Conservation (phyloP, 2,113 vertebrate species). For the Nothocercus nigrocapillus region DNA sequence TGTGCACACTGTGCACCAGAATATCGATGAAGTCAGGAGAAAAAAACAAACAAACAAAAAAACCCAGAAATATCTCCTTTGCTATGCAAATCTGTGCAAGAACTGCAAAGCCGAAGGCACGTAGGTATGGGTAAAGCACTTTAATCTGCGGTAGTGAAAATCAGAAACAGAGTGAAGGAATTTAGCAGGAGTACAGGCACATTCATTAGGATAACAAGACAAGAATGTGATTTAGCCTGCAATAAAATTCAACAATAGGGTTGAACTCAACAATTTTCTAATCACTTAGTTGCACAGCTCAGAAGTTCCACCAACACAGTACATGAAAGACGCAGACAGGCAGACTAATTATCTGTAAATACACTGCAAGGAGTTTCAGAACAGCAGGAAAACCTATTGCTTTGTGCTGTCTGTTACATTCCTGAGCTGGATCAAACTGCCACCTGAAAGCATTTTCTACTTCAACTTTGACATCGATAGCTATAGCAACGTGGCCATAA, state of each 20-base stretch:
- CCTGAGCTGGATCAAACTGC: neutral
- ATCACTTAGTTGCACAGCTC: neutral
- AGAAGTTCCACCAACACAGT: neutral
- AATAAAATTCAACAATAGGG: neutral
- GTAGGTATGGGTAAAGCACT: slow-evolving; percentile 61
- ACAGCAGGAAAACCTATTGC: neutral
- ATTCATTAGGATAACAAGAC: slow-evolving; percentile 3
- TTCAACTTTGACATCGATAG: slow-evolving; percentile 21
- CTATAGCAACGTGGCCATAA: neutral
- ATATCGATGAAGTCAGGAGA: slow-evolving; percentile 55
- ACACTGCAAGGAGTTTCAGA: neutral
- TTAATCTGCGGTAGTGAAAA: slow-evolving; percentile 40
- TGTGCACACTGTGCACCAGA: slow-evolving; percentile 33
- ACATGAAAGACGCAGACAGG: neutral
- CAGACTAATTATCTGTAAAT: slow-evolving; percentile 41
- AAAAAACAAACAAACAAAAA: no score
- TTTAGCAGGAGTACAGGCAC: neutral
- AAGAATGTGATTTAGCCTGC: neutral
- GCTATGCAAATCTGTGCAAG: slow-evolving; percentile 25
- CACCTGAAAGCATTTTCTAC: neutral
- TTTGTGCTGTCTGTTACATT: slow-evolving; percentile 16
- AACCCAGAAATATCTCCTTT: slow-evolving; percentile 51
- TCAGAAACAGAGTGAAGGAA: slow-evolving; percentile 51
- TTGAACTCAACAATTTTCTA: neutral
- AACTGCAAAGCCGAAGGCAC: slow-evolving; percentile 33